Percentiles rank a stretch among this genome's conserved stretches.
Evolutionary conservation across 2,113 vertebrate genomes (phyloP).

Genomic region (Rhynchopsitta pachyrhyncha): DNA sequence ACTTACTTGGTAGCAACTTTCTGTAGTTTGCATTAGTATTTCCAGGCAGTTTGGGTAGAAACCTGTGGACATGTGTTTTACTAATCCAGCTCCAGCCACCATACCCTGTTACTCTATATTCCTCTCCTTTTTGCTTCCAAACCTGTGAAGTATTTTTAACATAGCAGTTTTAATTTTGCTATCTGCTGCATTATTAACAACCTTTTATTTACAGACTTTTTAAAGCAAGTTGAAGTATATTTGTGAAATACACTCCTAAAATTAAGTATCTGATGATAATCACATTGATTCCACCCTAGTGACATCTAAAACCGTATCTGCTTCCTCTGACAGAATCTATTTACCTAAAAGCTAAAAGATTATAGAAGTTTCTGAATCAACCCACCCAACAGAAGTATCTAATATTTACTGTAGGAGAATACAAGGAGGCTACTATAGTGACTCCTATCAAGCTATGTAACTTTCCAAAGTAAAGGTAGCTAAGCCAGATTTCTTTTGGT

Average conservation of each 20-base stretch:
- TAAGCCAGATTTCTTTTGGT: not conserved
- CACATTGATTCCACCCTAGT: not conserved
- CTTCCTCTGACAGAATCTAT: not conserved
- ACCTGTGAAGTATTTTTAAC: slow-evolving; percentile 76
- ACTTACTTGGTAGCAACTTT: slow-evolving; percentile 79
- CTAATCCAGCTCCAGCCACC: slow-evolving; percentile 99
- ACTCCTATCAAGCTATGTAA: not conserved
- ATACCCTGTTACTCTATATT: slow-evolving; percentile 96
- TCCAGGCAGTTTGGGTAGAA: slow-evolving; percentile 89
- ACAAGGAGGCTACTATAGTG: not conserved
- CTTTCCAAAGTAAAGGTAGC: not conserved
- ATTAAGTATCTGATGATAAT: not conserved
- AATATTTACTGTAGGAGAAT: not conserved
- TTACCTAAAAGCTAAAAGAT: not conserved
- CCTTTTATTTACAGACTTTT: not conserved
- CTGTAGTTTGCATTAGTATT: slow-evolving; percentile 97
- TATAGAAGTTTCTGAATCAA: not conserved
- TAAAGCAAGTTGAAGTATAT: not conserved
- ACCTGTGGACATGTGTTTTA: slow-evolving; percentile 92
- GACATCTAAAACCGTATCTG: not conserved
- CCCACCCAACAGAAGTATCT: not conserved
- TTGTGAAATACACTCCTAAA: not conserved
- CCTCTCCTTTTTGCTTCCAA: slow-evolving; percentile 99
- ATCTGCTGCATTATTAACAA: not conserved
- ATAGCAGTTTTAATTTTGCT: not conserved